These are phyloP conservation scores for Neodiprion fabricii DNA, from an alignment of 1,140 invertebrate species.

Conservation along the genomic window DNA sequence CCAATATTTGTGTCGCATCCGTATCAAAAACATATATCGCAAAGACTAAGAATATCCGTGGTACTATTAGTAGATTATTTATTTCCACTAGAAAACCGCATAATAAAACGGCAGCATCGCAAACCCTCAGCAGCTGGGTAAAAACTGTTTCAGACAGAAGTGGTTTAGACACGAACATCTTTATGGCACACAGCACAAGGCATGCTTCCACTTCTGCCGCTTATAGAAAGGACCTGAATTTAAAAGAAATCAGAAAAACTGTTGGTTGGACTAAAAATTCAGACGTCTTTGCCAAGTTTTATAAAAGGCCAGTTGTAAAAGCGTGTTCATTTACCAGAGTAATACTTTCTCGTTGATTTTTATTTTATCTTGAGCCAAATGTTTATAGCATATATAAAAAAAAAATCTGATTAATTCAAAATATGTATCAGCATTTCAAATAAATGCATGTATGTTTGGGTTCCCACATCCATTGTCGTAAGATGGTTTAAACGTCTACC, in stretches of 20 bases:
- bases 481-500: background rate
- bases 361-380: too few relatives aligned
- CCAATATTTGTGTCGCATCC: constrained; percentile 25
- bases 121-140: constrained; percentile 1
- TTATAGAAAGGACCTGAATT: constrained; percentile 24
- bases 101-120: constrained; percentile 5
- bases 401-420: too few relatives aligned
- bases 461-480: too few relatives aligned
- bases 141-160: background rate
- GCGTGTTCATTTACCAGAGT: background rate
- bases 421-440: too few relatives aligned
- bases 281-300: constrained; percentile 38
- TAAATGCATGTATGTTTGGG: too few relatives aligned
- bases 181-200: background rate
- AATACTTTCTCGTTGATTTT: background rate
- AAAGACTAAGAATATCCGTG: constrained; percentile 15
- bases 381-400: too few relatives aligned
- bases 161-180: constrained; percentile 8
- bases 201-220: constrained; percentile 12
- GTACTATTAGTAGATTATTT: background rate
- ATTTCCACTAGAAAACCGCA: background rate
- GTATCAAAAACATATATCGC: constrained; percentile 6
- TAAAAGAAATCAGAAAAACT: constrained; percentile 35
- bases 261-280: constrained; percentile 38
- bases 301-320: constrained; percentile 23